phyloP scores from a whole-genome alignment of 2,113 vertebrate genomes.

The Aleadryas rufinucha region DNA sequence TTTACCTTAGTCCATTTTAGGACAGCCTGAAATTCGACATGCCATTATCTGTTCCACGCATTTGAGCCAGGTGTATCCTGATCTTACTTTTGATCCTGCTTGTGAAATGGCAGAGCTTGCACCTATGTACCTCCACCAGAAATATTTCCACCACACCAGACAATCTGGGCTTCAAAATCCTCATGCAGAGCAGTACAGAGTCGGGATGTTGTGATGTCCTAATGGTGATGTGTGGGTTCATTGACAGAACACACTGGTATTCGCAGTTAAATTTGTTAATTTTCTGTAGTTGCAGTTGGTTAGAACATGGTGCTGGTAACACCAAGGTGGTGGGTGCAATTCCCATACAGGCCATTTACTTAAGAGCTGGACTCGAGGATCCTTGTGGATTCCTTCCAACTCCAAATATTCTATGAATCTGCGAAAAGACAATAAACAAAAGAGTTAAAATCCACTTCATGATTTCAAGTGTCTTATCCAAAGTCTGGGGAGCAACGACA shows the following conservation, averaged over 20 bases:
- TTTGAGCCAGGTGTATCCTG: conserved; percentile 35
- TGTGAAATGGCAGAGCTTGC: conserved; percentile 69
- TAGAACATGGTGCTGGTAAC: not conserved
- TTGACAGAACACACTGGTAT: conserved; percentile 23
- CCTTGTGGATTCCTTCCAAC: not conserved
- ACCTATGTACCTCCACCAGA: conserved; percentile 62
- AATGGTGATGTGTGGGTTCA: not conserved
- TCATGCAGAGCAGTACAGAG: conserved; percentile 55
- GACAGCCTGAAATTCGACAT: not conserved
- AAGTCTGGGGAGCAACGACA: not conserved
- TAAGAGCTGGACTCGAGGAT: not conserved
- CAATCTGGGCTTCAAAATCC: conserved; percentile 27
- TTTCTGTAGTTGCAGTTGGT: not conserved
- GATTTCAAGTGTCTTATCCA: not conserved
- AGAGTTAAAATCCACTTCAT: not conserved
- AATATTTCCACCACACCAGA: conserved; percentile 64
- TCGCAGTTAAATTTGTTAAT: conserved; percentile 42
- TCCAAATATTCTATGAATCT: not conserved
- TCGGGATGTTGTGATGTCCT: not conserved
- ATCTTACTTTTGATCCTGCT: conserved; percentile 57
- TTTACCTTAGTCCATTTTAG: not conserved
- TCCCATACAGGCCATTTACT: accelerated
- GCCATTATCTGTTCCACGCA: not conserved
- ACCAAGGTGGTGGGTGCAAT: not conserved
- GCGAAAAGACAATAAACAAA: not conserved